Conservation (phyloP, 2,888 invertebrate species). For the Campopleginae sp. region DNA sequence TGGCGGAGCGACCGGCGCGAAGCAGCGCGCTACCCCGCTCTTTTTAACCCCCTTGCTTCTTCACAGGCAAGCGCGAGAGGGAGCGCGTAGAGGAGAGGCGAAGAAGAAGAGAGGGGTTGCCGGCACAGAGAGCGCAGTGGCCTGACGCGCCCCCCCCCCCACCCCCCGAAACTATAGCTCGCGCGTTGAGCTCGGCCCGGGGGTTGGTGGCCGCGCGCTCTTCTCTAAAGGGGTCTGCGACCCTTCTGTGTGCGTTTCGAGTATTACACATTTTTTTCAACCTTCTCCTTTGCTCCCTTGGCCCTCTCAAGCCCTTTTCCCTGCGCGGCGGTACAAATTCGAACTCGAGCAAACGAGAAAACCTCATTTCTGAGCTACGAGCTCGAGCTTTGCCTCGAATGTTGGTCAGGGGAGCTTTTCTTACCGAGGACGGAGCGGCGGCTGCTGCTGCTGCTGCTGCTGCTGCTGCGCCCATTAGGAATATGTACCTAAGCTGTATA, state of each 20-base stretch:
- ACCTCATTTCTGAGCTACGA: conserved; percentile 2
- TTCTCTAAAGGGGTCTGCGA: conserved; percentile 59
- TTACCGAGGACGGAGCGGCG: not conserved
- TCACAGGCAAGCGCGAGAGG: conserved; percentile 52
- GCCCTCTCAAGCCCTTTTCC: not conserved
- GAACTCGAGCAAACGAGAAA: conserved; percentile 28
- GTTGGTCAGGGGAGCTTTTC: conserved; percentile 2
- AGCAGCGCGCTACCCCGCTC: conserved; percentile 34
- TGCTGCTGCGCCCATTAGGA: not conserved
- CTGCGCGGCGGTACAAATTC: conserved; percentile 4
- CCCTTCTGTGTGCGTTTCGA: conserved; percentile 31
- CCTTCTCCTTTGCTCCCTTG: not conserved
- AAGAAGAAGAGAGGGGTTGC: conserved; percentile 67
- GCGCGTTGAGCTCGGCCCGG: conserved; percentile 73
- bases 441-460: too few relatives aligned
- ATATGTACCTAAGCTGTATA: not conserved
- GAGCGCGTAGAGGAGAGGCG: not conserved
- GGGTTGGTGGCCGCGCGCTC: conserved; percentile 73
- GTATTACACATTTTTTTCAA: conserved; percentile 55
- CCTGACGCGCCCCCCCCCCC: conserved; percentile 69
- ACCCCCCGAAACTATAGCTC: conserved; percentile 71
- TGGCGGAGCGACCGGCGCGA: conserved; percentile 42
- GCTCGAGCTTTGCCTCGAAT: conserved; percentile 38
- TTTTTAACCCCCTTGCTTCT: conserved; percentile 46
- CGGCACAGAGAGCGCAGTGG: conserved; percentile 68